Evolutionary conservation across 2,113 vertebrate species (phyloP).

Genomic region (Thunnus thynnus): DNA sequence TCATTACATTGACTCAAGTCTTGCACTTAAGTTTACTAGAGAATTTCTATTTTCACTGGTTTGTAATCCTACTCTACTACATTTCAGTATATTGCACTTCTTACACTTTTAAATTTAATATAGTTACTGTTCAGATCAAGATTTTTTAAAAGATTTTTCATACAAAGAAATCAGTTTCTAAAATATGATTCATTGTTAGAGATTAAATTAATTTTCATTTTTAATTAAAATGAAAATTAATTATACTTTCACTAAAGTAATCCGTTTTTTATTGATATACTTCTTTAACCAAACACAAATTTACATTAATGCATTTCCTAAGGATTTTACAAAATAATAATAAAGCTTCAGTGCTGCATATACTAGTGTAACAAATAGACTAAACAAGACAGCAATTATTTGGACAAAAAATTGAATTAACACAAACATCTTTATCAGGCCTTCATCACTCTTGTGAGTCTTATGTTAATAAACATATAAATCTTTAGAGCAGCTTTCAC

Average conservation of each 20-base stretch:
- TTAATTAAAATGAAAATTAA: too few relatives aligned
- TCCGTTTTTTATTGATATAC: too few relatives aligned
- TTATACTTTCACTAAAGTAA: too few relatives aligned
- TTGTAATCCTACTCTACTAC: background rate
- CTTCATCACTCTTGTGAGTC: constrained; percentile 2
- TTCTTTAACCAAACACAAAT: too few relatives aligned
- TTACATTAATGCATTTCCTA: background rate
- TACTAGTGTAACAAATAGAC: too few relatives aligned
- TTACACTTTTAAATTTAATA: background rate
- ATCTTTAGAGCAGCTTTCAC: background rate
- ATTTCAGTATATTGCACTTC: background rate
- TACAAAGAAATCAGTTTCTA: too few relatives aligned
- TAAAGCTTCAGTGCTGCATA: background rate
- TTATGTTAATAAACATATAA: constrained; percentile 2
- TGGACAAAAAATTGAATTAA: background rate
- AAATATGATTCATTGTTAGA: background rate
- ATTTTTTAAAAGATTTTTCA: background rate
- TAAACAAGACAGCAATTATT: background rate
- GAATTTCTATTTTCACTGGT: background rate
- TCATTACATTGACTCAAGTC: background rate
- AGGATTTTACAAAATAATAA: background rate
- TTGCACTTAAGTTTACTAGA: background rate
- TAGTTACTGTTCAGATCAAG: background rate
- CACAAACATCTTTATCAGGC: background rate
- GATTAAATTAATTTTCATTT: too few relatives aligned